These are phyloP conservation scores for Gryon sp. DNA, from an alignment of 1,140 invertebrate genomes.

Conservation along the genomic window DNA sequence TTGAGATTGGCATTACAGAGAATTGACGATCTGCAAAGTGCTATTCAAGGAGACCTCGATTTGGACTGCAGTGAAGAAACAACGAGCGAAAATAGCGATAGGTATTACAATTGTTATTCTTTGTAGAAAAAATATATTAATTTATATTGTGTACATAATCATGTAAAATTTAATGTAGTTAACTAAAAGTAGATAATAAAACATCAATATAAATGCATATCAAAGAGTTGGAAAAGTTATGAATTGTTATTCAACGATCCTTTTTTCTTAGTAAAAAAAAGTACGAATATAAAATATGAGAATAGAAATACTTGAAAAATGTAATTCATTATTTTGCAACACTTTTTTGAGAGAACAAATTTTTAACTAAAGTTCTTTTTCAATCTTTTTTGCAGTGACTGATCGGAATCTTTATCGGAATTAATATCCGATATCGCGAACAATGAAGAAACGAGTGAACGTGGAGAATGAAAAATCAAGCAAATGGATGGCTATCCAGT, in stretches of 20 bases:
- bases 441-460: conserved; percentile 54
- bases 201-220: too few species aligned
- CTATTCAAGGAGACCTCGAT: conserved; percentile 88
- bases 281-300: too few species aligned
- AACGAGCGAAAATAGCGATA: conserved; percentile 83
- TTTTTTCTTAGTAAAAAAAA: too few species aligned
- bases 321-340: neutral
- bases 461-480: conserved; percentile 29
- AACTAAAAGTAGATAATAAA: too few species aligned
- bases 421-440: conserved; percentile 67
- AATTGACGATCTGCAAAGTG: conserved; percentile 90
- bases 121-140: too few species aligned
- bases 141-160: too few species aligned
- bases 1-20: conserved; percentile 89
- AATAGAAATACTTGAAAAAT: too few species aligned
- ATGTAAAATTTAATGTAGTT: too few species aligned
- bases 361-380: conserved; percentile 11
- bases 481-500: conserved; percentile 20
- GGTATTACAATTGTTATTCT: conserved; percentile 73
- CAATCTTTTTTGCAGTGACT: conserved; percentile 66
- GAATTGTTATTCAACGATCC: too few species aligned
- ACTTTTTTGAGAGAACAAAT: neutral
- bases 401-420: conserved; percentile 73
- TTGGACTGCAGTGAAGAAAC: conserved; percentile 80
- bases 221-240: too few species aligned